Conservation (phyloP, 2,797 vertebrate species). For the Alca torda region DNA sequence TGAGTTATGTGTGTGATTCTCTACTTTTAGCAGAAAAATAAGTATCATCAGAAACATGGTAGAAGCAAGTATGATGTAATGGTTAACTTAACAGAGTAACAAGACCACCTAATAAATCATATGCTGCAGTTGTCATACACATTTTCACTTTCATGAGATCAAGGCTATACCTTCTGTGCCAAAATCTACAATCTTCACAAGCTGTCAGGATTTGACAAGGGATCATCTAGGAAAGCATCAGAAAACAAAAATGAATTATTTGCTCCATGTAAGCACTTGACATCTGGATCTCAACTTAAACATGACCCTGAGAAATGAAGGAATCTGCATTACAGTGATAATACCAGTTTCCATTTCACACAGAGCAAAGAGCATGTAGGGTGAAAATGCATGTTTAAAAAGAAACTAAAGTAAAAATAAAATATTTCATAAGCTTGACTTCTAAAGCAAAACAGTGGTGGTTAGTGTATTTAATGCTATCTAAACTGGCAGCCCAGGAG, state of each 20-base stretch:
- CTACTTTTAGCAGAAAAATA: not conserved
- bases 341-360: not conserved
- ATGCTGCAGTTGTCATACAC: constrained; percentile 24
- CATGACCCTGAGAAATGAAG: not conserved
- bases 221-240: not conserved
- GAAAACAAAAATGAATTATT: not conserved
- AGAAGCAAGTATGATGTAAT: not conserved
- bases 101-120: constrained; percentile 17
- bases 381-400: not conserved
- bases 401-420: not conserved
- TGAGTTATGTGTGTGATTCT: not conserved
- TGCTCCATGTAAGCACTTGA: not conserved
- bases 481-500: not conserved
- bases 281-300: not conserved
- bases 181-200: constrained; percentile 6
- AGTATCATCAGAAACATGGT: not conserved
- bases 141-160: constrained; percentile 34
- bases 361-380: not conserved
- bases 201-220: constrained; percentile 34
- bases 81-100: constrained; percentile 9
- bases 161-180: constrained; percentile 1
- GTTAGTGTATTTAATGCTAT: not conserved
- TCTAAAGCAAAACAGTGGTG: not conserved
- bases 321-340: not conserved
- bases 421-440: not conserved